Base-by-base conservation (phyloP, 2,797 vertebrate genomes). In the Mionectes olivaceus region DNA sequence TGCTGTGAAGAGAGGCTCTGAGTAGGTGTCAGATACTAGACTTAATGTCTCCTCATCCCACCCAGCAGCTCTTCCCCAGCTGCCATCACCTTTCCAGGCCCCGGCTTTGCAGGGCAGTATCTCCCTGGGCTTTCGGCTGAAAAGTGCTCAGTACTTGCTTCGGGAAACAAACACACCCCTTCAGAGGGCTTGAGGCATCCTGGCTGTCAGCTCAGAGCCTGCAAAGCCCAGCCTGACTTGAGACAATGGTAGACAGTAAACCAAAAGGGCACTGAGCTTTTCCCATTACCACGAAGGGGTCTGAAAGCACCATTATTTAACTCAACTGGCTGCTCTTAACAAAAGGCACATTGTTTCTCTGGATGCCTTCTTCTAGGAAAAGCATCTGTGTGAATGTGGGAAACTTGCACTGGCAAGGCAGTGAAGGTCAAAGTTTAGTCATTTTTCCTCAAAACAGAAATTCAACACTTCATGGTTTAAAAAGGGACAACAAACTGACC, bases 341-440 rank as follows among this genome's bases (percentile, higher is more conserved):
- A 98, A 95, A 94, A 85, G 79, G 56, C 68, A 73, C 50, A 10
- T 91, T 98, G 97, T 98, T 95, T 56, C 64, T 35, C 87, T 32
- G 74, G 25, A 33, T 65, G 49, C 41, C 83, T 93, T 93, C 68
- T 80, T 88, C 91, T 91, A 90, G 65, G 44, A 89, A 91, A 89
- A 85, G 63, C 55, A 39, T 53, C 46, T 52, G 52, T 59, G 79
- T 55, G 30, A 75, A 68, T 55, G 82, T 95, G 76, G 64, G 74
- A 65, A 89, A 87, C 80, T 78, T 28, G 1, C 32, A 46, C 80
- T 93, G 90, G 83, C 96, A 89, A 92, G 84, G 63, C 90, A 86
- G 37, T 53, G 83, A 97, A 96, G 93, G 95, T 96, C 95, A 93
- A 90, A 90, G 85, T 94, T 97, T 84, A 91, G 55, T 73, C 47